Evolutionary conservation across 2,888 invertebrate species (phyloP).

Genomic region (Zaprionus lineosus): DNA sequence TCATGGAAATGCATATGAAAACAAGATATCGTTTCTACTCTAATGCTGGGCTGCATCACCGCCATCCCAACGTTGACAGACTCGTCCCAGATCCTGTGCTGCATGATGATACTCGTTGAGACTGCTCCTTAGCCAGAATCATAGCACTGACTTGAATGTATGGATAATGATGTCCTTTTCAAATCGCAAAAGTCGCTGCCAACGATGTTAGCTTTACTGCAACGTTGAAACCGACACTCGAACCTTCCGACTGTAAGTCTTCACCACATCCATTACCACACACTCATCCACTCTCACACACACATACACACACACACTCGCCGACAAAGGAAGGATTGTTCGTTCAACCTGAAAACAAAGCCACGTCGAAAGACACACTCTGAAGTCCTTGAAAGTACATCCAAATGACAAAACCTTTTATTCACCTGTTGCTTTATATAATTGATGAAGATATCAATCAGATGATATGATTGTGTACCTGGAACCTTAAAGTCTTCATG

Average conservation of each 20-base stretch:
- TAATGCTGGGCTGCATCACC: constrained; percentile 15
- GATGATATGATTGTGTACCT: too few species aligned
- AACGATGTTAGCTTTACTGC: constrained; percentile 16
- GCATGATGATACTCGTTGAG: constrained; percentile 10
- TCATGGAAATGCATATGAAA: constrained; percentile 42
- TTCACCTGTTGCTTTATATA: too few species aligned
- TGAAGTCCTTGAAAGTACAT: too few species aligned
- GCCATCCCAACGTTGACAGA: constrained; percentile 16
- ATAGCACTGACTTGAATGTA: constrained; percentile 42
- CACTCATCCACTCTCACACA: neutral
- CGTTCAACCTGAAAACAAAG: constrained; percentile 26
- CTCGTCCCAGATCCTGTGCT: neutral
- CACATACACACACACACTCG: too few species aligned
- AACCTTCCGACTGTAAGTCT: neutral
- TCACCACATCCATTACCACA: constrained; percentile 9
- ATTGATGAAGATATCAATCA: too few species aligned
- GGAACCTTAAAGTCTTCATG: too few species aligned
- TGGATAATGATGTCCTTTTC: constrained; percentile 57
- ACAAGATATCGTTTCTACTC: constrained; percentile 60
- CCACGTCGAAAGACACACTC: constrained; percentile 2
- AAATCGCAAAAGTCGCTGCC: constrained; percentile 37
- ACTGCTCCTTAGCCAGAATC: constrained; percentile 14
- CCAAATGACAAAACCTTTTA: too few species aligned
- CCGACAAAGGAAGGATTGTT: constrained; percentile 16
- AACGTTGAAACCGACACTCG: constrained; percentile 10